phyloP scores from a whole-genome alignment of 2,888 invertebrate genomes.

The Sinohyriopsis cumingii region DNA sequence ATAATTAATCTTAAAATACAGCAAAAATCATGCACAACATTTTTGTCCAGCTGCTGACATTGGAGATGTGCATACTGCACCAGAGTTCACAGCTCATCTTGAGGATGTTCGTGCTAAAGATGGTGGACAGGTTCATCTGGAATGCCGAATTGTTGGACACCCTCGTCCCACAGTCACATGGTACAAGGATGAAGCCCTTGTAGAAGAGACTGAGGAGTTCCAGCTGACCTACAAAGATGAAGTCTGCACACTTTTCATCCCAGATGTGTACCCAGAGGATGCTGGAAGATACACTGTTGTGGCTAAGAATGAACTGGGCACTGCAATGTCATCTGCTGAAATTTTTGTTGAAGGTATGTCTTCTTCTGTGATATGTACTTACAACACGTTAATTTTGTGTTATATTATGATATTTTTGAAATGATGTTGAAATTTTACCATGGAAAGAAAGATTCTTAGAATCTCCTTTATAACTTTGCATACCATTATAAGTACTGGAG shows the following conservation, averaged over 20 bases:
- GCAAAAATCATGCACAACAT: too few species aligned
- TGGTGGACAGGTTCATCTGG: conserved; percentile 61
- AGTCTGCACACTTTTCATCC: conserved; percentile 77
- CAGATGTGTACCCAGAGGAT: conserved; percentile 79
- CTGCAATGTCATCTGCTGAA: conserved; percentile 85
- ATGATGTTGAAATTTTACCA: too few species aligned
- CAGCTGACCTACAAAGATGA: conserved; percentile 73
- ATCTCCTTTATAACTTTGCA: too few species aligned
- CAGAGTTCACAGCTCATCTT: conserved; percentile 55
- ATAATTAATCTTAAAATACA: too few species aligned
- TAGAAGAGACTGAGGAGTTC: conserved; percentile 77
- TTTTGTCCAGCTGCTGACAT: conserved; percentile 41
- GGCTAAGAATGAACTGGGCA: conserved; percentile 81
- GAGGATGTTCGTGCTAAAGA: conserved; percentile 54
- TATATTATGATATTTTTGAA: too few species aligned
- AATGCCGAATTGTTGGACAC: conserved; percentile 67
- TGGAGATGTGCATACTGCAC: conserved; percentile 45
- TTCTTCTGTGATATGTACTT: neutral
- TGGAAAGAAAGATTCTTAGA: too few species aligned
- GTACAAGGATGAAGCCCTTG: conserved; percentile 83
- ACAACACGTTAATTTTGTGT: too few species aligned
- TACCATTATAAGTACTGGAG: too few species aligned
- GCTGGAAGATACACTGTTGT: conserved; percentile 85
- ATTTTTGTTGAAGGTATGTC: conserved; percentile 77
- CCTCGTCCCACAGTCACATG: conserved; percentile 79